Conservation (phyloP, 2,113 vertebrate species). For the Haliaeetus leucogaster region DNA sequence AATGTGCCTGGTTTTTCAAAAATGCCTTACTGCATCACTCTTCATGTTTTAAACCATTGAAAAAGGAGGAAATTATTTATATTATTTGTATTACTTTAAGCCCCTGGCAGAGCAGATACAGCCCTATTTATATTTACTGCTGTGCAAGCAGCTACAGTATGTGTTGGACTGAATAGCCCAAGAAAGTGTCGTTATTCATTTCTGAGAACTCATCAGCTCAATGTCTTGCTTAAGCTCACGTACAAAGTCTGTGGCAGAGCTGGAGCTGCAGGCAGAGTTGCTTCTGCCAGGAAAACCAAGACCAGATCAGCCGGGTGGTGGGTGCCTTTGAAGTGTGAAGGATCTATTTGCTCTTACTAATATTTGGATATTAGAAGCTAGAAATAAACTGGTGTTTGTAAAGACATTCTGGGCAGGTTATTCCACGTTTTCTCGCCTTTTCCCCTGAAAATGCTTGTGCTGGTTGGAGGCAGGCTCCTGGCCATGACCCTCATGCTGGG, state of each 20-base stretch:
- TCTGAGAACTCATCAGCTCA: background rate
- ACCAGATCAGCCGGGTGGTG: background rate
- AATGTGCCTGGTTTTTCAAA: background rate
- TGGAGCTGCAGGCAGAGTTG: background rate
- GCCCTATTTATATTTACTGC: background rate
- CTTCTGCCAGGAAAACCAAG: background rate
- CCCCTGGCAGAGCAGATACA: background rate
- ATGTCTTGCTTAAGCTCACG: background rate
- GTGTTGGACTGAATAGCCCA: background rate
- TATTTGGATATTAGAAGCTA: background rate
- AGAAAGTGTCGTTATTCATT: fast-evolving
- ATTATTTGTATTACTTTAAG: background rate
- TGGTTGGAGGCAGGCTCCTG: background rate
- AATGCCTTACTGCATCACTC: background rate
- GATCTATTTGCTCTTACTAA: background rate
- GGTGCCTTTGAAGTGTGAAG: background rate
- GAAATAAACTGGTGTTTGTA: background rate
- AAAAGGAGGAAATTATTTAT: background rate
- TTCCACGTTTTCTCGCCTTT: background rate
- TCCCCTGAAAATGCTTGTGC: background rate
- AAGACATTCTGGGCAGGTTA: background rate
- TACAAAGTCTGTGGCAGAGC: background rate
- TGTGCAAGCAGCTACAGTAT: background rate
- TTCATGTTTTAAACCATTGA: background rate
- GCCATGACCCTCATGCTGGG: background rate